Evolutionary conservation across 2,888 invertebrate genomes (phyloP).

Genomic region (Pachydiplax longipennis): DNA sequence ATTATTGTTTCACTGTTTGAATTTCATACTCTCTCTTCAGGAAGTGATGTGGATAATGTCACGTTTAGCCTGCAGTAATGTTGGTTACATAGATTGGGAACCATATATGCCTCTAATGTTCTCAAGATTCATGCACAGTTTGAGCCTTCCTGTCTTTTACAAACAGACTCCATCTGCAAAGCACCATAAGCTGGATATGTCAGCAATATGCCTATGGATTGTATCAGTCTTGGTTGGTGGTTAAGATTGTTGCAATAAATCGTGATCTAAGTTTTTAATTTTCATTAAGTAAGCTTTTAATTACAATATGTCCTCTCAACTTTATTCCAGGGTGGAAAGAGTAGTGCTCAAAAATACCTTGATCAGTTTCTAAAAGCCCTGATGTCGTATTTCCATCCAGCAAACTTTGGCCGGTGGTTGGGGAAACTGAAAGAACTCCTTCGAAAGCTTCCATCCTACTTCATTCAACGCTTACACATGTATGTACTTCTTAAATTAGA

Average conservation of each 20-base stretch:
- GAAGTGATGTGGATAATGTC: constrained; percentile 78
- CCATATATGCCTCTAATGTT: constrained; percentile 82
- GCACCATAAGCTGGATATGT: constrained; percentile 63
- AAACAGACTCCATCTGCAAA: constrained; percentile 70
- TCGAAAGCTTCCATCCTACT: constrained; percentile 71
- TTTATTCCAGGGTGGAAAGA: constrained; percentile 71
- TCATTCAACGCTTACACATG: constrained; percentile 67
- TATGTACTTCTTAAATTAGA: constrained; percentile 52
- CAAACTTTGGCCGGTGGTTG: constrained; percentile 85
- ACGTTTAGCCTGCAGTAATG: constrained; percentile 74
- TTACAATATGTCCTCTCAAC: too few species aligned
- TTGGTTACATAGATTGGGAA: constrained; percentile 88
- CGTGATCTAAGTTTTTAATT: not conserved
- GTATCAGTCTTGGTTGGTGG: constrained; percentile 63
- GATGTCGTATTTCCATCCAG: constrained; percentile 89
- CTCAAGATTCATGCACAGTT: constrained; percentile 72
- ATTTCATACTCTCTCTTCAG: constrained; percentile 60
- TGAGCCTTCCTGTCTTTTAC: constrained; percentile 81
- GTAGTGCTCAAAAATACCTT: constrained; percentile 74
- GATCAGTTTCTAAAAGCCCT: constrained; percentile 81
- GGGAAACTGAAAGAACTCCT: constrained; percentile 72
- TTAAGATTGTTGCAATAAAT: constrained; percentile 4
- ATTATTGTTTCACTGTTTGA: constrained; percentile 8
- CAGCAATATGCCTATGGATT: constrained; percentile 63
- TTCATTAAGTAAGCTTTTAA: not conserved